Base-by-base conservation (phyloP, 2,888 invertebrate genomes). In the Piscicola geometra region DNA sequence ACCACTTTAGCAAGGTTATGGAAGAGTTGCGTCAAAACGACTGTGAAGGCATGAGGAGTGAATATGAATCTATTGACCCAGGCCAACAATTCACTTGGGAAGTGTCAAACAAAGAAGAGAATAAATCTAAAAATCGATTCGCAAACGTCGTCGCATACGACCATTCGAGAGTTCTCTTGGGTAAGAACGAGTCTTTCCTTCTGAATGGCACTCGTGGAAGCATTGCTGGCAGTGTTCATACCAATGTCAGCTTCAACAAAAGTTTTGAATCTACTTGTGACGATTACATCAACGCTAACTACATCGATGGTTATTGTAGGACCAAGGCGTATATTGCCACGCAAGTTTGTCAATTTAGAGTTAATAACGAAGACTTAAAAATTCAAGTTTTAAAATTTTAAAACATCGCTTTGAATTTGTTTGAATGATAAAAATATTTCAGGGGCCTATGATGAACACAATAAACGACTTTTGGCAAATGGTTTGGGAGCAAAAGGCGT, bases 1-100 rank as follows among this genome's bases (percentile, higher is more conserved):
- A 71, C 32, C 32, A 28, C 52, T 32, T 71, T 15, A 28, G 33
- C 25, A 50, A 71, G n/a, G 71, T 71, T 15, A 21, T 71, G 52
- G 52, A 71, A 71, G 71, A 71, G 1, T 28, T 71, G 52, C 33
- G 50, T 18, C 47, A 25, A 21, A 71, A 71, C n/a, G 71, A 71
- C 47, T 9, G 30, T 30, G 32, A 41, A 50, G 30, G 15, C 25
- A 32, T 71, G 71, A 47, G 71, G 33, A 25, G 97, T 86, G 98
- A 98, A 86, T 97, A 97, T 84, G 96, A 89, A 86, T 95, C 96
- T 81, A 99, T 99, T 80, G 99, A 99, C 85, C 97, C 99, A 0
- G 98, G 98, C 0, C 98, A 99, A 83, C 97, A 98, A 85, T 99
- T 99, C 85, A 98, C 98, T 0, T 99, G 99, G 99, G 98, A 99